Evolutionary conservation across 2,888 invertebrate genomes (phyloP).

Genomic region (Orgyia antiqua): DNA sequence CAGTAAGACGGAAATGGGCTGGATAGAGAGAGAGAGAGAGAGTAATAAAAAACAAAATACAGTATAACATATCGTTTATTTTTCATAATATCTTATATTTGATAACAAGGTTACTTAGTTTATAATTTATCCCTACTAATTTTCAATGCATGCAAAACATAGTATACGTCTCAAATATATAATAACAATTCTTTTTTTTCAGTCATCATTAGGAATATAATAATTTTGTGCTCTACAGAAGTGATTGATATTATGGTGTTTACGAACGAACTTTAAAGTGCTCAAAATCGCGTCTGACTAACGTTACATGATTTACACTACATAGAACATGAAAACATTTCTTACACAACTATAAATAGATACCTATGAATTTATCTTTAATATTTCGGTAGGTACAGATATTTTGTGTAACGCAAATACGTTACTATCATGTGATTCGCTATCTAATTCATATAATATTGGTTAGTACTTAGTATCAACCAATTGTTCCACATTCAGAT

Average conservation of each 20-base stretch:
- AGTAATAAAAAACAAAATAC: too few relatives aligned
- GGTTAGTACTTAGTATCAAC: conserved; percentile 19
- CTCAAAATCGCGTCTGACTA: conserved; percentile 13
- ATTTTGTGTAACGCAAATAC: too few relatives aligned
- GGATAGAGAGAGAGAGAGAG: too few relatives aligned
- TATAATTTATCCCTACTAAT: conserved; percentile 39
- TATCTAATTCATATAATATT: too few relatives aligned
- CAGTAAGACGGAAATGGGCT: too few relatives aligned
- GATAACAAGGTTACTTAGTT: conserved; percentile 49
- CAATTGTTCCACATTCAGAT: conserved; percentile 13
- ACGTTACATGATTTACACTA: conserved; percentile 4
- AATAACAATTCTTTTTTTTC: conserved; percentile 27
- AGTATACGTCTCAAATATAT: conserved; percentile 29
- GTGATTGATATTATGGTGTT: conserved; percentile 24
- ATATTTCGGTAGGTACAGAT: conserved; percentile 10
- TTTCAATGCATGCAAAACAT: conserved; percentile 48
- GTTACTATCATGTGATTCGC: too few relatives aligned
- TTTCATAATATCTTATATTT: conserved; percentile 47
- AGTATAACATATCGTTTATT: conserved; percentile 46
- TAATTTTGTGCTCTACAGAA: conserved; percentile 35
- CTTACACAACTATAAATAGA: not conserved
- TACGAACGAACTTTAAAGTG: too few relatives aligned
- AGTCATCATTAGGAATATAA: conserved; percentile 27
- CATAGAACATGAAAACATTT: not conserved
- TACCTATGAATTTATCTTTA: conserved; percentile 7